Base-by-base conservation (phyloP, 1,140 invertebrate species). In the Hermetia illucens region DNA sequence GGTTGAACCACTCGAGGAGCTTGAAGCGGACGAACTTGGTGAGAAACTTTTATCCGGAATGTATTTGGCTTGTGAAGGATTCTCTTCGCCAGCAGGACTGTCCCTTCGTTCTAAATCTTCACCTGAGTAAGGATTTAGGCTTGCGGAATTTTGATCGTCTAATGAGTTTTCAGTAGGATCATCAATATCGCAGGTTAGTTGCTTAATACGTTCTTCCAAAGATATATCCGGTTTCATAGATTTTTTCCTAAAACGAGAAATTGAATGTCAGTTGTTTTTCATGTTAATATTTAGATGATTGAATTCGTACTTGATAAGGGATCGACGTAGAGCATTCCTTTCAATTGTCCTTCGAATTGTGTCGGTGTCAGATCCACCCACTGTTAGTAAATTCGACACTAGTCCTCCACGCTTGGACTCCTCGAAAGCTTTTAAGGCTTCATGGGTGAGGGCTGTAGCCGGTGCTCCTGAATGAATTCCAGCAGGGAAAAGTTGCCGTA, bases 171-270 rank as follows among this genome's bases (percentile, higher is more conserved):
- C 45, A 36, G 37, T 39, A 3, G 46, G 42, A 15, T 83, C 79
- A 37, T 82, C 79, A 31, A 85, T 77, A 43, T 83, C 78, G 51
- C 82, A 86, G 1, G 82, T 88, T 13, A 87, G 58, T 45, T 82
- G 75, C 29, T 79, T 74, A 39, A 87, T 86, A 32, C 81, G 68
- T 45, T 88, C 84, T 18, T 82, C 78, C 12, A 88, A 53, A 1
- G 81, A 82, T 39, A 71, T 72, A 44, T 72, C 69, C 33, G 65
- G 69, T 50, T 70, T 72, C 41, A 63, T 61, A 34, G 58, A 55
- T 43, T 69, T 69, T 53, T 68, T 69, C 21, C 58, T 61, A 38
- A 9, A 39, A 22, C 4, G 2, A 35, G 13, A 6, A 1, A 3
- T n/a, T n/a, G 5, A n/a, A 31, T 31, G 5, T 13, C 30, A 0